These are phyloP conservation scores for Perizoma flavofasciatum DNA, from an alignment of 2,888 invertebrate genomes.

Conservation along the genomic window DNA sequence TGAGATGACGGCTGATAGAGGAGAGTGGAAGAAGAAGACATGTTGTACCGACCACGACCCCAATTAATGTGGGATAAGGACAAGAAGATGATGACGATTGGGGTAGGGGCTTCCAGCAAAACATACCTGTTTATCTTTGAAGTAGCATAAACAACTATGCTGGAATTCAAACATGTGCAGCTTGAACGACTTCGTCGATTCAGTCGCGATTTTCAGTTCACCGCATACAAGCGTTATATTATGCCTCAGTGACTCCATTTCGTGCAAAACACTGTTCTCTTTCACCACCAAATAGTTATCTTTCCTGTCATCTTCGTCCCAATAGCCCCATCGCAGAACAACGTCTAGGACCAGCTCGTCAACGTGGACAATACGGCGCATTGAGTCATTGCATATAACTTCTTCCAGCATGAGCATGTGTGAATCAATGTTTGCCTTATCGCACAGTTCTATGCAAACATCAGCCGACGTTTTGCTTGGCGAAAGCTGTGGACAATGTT, in stretches of 20 bases:
- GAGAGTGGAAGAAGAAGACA: no score
- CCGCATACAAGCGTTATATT: conserved; percentile 87
- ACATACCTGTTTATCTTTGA: conserved; percentile 88
- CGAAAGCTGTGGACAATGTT: conserved; percentile 82
- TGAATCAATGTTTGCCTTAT: conserved; percentile 85
- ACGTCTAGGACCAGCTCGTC: conserved; percentile 88
- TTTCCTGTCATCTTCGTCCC: conserved; percentile 93
- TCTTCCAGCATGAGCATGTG: conserved; percentile 91
- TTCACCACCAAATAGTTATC: conserved; percentile 90
- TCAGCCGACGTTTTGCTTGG: conserved; percentile 91
- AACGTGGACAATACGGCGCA: conserved; percentile 91
- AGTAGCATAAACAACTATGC: conserved; percentile 89
- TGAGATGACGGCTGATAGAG: no score
- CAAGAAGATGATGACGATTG: no score
- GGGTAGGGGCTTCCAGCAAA: no score
- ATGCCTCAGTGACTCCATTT: conserved; percentile 80
- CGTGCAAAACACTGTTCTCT: conserved; percentile 76
- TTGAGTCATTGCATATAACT: conserved; percentile 88
- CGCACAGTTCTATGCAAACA: conserved; percentile 88
- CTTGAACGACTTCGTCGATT: conserved; percentile 89
- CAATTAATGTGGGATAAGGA: no score
- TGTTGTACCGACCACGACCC: no score
- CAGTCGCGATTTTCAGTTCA: conserved; percentile 91
- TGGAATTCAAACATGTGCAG: conserved; percentile 91
- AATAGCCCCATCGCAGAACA: conserved; percentile 93